A percentile compares a stretch with the other conserved stretches of the same genome.
These are phyloP conservation scores for Tipula unca DNA, from an alignment of 2,888 invertebrate species.

Conservation along the genomic window DNA sequence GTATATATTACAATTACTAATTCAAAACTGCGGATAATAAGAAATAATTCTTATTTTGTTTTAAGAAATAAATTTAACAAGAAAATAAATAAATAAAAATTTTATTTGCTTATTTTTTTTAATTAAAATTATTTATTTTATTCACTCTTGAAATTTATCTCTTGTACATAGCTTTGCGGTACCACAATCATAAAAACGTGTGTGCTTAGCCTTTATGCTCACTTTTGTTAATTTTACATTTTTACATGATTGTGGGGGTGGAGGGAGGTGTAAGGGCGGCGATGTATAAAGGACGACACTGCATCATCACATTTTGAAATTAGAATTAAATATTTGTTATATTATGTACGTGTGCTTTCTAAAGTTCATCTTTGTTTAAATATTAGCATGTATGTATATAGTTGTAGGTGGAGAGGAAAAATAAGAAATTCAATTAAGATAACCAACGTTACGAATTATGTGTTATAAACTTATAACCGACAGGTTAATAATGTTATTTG, in stretches of 20 bases:
- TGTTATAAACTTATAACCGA: too few relatives aligned
- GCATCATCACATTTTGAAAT: too few relatives aligned
- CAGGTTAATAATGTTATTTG: too few relatives aligned
- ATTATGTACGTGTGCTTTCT: too few relatives aligned
- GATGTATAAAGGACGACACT: too few relatives aligned
- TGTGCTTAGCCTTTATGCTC: background rate
- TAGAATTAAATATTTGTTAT: background rate
- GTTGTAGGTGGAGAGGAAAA: too few relatives aligned
- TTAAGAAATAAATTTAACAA: background rate
- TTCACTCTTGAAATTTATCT: background rate
- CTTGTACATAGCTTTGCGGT: background rate
- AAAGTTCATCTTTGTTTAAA: too few relatives aligned
- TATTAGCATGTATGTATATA: too few relatives aligned
- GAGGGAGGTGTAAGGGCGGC: too few relatives aligned
- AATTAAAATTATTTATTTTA: conserved; percentile 14
- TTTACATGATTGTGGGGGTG: too few relatives aligned
- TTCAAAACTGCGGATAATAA: background rate
- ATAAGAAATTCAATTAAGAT: background rate
- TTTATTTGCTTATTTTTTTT: background rate
- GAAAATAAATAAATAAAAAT: background rate
- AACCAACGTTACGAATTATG: background rate
- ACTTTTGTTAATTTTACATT: too few relatives aligned
- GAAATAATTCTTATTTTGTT: background rate
- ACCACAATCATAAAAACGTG: background rate
- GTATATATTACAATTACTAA: background rate